Evolutionary conservation across 2,888 invertebrate genomes (phyloP), one percentile per base, ranked within the genome.

Genomic region (Synanthedon myopaeformis): DNA sequence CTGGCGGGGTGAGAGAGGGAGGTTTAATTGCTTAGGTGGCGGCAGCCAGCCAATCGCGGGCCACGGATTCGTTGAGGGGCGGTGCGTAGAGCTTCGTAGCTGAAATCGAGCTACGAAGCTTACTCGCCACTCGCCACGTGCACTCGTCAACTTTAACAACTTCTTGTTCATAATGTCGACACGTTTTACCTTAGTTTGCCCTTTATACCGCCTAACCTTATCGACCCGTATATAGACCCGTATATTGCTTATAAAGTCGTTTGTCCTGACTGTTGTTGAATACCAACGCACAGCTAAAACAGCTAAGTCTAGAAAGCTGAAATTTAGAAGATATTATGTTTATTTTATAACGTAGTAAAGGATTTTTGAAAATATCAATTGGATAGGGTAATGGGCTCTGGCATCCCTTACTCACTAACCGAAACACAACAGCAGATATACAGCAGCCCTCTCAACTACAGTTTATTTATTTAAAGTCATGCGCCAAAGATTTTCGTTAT

Each of bases 21-120:
- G 78, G 74, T 75, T 75, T 82, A 80, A 84, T 82, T 82, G 82
- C 62, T 77, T 77, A 82, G 81, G 84, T 83, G 83, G 74, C 67
- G 59, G 42, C 59, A 61, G 35, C 57, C 66, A 65, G 63, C 87
- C 87, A 87, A 87, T 87, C 68, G 70, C 69, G 62, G 35, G 64
- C 61, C 62, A 61, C 61, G 65, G 63, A 61, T 64, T 56, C 63
- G 58, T 57, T 57, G 64, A 65, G 71, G 83, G 85, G 85, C 84
- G 82, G 80, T 68, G 69, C 80, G 62, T 66, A 59, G 67, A 66
- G 72, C 74, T 72, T 73, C 73, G 72, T 72, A 73, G 41, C 73
- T 72, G 72, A 67, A 67, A 74, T 63, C 69, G 76, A 79, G 84
- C 79, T 79, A 82, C 73, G 75, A 82, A 83, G 83, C 82, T 80